These are phyloP conservation scores for Egretta garzetta DNA, from an alignment of 2,113 vertebrate genomes.

Conservation along the genomic window DNA sequence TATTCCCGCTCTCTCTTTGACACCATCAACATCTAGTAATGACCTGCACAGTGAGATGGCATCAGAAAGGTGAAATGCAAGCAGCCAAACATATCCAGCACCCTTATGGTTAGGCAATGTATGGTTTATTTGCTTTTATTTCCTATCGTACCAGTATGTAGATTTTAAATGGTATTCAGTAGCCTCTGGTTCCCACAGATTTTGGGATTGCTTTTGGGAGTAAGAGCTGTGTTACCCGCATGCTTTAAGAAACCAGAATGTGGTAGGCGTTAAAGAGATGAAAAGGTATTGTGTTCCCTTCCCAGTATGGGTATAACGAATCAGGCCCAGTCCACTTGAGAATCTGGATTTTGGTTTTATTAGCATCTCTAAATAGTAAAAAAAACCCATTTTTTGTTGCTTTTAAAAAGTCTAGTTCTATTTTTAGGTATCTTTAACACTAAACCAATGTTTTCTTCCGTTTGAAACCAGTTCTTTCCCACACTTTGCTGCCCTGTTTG, in stretches of 20 bases:
- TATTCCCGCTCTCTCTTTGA: background rate
- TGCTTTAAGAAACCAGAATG: background rate
- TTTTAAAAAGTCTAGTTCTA: background rate
- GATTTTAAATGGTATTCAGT: background rate
- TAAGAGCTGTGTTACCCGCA: background rate
- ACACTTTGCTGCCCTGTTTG: background rate
- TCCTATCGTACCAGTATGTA: background rate
- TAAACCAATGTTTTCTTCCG: background rate
- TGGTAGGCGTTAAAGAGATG: background rate
- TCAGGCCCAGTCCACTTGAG: background rate
- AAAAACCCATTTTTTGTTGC: background rate
- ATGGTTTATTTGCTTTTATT: background rate
- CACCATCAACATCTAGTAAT: background rate
- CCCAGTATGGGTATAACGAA: background rate
- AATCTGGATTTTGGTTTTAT: background rate
- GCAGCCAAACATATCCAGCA: background rate
- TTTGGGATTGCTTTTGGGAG: background rate
- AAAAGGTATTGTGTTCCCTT: background rate
- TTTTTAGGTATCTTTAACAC: background rate
- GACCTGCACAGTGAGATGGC: background rate
- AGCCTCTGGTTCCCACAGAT: background rate
- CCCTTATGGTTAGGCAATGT: background rate
- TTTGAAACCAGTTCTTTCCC: background rate
- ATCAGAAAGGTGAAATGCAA: background rate
- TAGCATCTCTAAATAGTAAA: background rate